Evolutionary conservation across 2,797 vertebrate species (phyloP).

Genomic region (Malacoctenus gilli): DNA sequence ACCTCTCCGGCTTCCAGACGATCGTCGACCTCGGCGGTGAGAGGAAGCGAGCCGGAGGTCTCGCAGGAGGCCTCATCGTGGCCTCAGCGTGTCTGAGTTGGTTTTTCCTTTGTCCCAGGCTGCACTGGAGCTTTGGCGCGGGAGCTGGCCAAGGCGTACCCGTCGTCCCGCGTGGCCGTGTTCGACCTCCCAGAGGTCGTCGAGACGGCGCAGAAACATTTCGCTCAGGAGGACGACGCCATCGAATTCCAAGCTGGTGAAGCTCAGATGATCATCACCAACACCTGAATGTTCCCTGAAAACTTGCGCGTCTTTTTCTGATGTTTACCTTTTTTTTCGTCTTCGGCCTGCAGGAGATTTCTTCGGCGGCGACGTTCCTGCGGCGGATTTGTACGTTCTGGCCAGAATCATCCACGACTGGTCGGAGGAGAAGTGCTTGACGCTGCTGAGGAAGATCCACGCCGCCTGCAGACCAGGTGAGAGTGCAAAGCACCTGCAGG

Average conservation of each 20-base stretch:
- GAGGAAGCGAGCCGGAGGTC: background rate
- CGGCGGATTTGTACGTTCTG: slow-evolving; percentile 77
- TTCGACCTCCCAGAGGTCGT: slow-evolving; percentile 79
- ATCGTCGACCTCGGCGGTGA: slow-evolving; percentile 80
- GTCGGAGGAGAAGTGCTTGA: slow-evolving; percentile 76
- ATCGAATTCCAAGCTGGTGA: slow-evolving; percentile 74
- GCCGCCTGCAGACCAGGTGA: slow-evolving; percentile 73
- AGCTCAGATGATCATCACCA: background rate
- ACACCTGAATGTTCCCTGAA: too few species aligned
- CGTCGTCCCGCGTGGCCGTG: slow-evolving; percentile 71
- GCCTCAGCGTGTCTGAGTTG: background rate
- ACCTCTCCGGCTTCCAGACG: slow-evolving; percentile 75
- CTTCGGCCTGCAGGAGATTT: slow-evolving; percentile 81
- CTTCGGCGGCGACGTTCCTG: slow-evolving; percentile 75
- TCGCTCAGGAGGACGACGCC: slow-evolving; percentile 59
- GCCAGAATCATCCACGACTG: slow-evolving; percentile 83
- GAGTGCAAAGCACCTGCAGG: too few species aligned
- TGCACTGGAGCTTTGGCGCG: slow-evolving; percentile 80
- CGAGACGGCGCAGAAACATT: slow-evolving; percentile 69
- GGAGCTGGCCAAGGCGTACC: slow-evolving; percentile 73
- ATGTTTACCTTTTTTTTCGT: too few species aligned
- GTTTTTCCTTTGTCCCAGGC: too few species aligned
- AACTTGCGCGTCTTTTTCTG: too few species aligned
- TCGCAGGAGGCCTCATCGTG: too few species aligned
- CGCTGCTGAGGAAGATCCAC: slow-evolving; percentile 74